Percentiles rank a stretch among this genome's conserved stretches.
These are phyloP conservation scores for Lasioglossum zephyrum DNA, from an alignment of 2,888 invertebrate species.

Conservation along the genomic window DNA sequence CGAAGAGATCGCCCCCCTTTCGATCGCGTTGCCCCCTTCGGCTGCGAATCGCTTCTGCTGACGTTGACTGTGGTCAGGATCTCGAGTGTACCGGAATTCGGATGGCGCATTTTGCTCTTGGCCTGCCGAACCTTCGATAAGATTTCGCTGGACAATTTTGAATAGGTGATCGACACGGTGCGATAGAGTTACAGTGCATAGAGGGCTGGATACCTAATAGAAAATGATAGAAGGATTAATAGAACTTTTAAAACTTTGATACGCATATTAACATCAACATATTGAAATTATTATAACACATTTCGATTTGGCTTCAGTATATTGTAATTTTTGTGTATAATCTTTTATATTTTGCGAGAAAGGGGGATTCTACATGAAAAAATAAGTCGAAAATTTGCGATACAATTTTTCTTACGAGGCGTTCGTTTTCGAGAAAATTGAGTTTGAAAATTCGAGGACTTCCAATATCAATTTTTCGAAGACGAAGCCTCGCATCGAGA, in stretches of 20 bases:
- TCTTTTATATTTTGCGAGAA: not conserved
- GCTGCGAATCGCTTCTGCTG: constrained; percentile 53
- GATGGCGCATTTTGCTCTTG: not conserved
- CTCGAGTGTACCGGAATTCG: constrained; percentile 32
- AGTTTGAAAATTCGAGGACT: too few relatives aligned
- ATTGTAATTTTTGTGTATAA: not conserved
- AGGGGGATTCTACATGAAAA: too few relatives aligned
- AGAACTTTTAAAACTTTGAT: not conserved
- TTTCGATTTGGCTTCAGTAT: too few relatives aligned
- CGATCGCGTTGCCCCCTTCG: constrained; percentile 54
- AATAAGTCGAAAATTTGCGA: too few relatives aligned
- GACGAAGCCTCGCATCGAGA: too few relatives aligned
- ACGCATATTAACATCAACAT: too few relatives aligned
- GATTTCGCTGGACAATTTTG: not conserved
- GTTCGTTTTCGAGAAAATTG: too few relatives aligned
- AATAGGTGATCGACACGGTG: not conserved
- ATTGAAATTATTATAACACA: not conserved
- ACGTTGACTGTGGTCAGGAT: constrained; percentile 62
- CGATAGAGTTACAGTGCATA: not conserved
- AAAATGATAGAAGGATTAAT: not conserved
- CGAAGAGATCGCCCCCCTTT: constrained; percentile 54
- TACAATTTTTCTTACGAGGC: too few relatives aligned
- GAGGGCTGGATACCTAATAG: not conserved
- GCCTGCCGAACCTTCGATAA: not conserved
- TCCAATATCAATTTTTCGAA: too few relatives aligned